phyloP scores from a whole-genome alignment of 2,797 vertebrate genomes.

The Malacoctenus gilli region DNA sequence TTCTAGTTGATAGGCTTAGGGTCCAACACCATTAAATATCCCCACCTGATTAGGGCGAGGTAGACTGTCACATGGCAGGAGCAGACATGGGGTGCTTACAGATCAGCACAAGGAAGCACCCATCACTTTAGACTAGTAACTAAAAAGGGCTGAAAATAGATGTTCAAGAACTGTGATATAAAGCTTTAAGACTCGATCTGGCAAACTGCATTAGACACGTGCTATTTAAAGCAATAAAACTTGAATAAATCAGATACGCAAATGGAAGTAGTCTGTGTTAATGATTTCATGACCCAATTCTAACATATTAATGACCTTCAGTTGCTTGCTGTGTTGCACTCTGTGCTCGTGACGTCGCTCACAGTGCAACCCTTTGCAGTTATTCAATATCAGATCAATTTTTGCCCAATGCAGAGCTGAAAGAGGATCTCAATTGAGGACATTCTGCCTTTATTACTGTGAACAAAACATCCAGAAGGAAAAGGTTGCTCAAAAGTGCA shows the following conservation, averaged over 20 bases:
- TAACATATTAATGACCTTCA: conserved; percentile 44
- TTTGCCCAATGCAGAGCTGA: conserved; percentile 11
- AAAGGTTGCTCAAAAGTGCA: not conserved
- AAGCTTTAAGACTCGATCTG: conserved; percentile 7
- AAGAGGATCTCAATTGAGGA: conserved; percentile 4
- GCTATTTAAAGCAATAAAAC: conserved; percentile 11
- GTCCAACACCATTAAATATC: conserved; percentile 70
- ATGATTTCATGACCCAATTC: conserved; percentile 53
- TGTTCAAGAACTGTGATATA: conserved; percentile 7
- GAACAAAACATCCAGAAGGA: too few species aligned
- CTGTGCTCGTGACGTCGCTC: conserved; percentile 19
- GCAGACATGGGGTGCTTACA: conserved; percentile 29
- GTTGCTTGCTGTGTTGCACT: conserved; percentile 19
- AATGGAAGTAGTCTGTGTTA: conserved; percentile 20
- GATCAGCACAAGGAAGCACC: conserved; percentile 23
- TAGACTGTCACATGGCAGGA: conserved; percentile 40
- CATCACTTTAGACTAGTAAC: conserved; percentile 24
- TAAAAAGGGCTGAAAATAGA: conserved; percentile 12
- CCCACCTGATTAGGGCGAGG: conserved; percentile 64
- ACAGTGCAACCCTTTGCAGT: conserved; percentile 34
- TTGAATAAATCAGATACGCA: conserved; percentile 11
- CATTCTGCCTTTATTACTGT: conserved; percentile 1
- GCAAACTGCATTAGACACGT: not conserved
- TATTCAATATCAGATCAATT: conserved; percentile 52
- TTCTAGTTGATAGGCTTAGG: conserved; percentile 72